A percentile compares a stretch with the other conserved stretches of the same genome.
Conservation (phyloP, 2,113 vertebrate genomes). For the Balaeniceps rex region DNA sequence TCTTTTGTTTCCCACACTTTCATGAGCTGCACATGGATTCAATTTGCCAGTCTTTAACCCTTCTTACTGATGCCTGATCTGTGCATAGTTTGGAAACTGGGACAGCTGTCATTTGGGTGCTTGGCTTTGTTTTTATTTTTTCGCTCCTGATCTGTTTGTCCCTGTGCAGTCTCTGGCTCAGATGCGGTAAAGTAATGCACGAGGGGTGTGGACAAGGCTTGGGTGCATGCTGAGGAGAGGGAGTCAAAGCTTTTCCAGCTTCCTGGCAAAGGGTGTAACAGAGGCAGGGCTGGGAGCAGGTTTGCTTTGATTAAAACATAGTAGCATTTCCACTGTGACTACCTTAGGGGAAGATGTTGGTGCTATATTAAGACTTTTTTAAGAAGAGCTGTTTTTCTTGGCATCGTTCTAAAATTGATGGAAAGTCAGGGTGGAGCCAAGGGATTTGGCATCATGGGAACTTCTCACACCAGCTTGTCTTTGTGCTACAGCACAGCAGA, state of each 20-base stretch:
- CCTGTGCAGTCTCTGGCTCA: neutral
- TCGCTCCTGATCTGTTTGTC: neutral
- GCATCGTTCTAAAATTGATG: neutral
- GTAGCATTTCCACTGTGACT: neutral
- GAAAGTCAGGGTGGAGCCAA: slow-evolving; percentile 4
- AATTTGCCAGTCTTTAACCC: slow-evolving; percentile 26
- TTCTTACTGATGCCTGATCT: neutral
- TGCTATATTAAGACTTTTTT: neutral
- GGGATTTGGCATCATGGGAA: neutral
- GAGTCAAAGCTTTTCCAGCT: neutral
- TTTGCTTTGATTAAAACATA: neutral
- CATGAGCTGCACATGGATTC: slow-evolving; percentile 33
- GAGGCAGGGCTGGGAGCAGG: neutral
- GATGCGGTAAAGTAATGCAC: neutral
- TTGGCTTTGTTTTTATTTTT: neutral
- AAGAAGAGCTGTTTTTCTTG: slow-evolving; percentile 20
- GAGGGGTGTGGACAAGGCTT: neutral
- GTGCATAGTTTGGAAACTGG: neutral
- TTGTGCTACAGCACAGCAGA: neutral
- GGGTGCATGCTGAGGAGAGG: neutral
- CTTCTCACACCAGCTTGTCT: slow-evolving; percentile 5
- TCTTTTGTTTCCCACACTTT: slow-evolving; percentile 52
- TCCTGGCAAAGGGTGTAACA: neutral
- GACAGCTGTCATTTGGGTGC: neutral
- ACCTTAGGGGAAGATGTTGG: neutral